Evolutionary conservation across 2,797 vertebrate genomes (phyloP).

Genomic region (Sebastolobus altivelis): DNA sequence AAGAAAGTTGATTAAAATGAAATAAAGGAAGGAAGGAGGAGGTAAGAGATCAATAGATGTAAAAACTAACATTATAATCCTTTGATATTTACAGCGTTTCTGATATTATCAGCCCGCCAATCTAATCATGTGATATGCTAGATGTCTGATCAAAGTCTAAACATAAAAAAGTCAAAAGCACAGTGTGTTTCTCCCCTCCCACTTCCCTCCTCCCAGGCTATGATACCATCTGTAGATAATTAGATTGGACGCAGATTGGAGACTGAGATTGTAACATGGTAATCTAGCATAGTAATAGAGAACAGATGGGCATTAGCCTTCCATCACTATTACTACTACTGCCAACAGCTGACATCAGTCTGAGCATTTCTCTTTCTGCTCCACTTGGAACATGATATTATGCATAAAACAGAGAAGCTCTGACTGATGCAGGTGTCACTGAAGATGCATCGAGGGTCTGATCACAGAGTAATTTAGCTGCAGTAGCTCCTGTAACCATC

Average conservation of each 20-base stretch:
- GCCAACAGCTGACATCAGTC: constrained; percentile 37
- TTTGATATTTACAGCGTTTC: neutral
- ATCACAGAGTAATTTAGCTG: neutral
- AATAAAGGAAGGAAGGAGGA: neutral
- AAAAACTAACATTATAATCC: neutral
- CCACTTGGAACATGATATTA: constrained; percentile 5
- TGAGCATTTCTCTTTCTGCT: constrained; percentile 22
- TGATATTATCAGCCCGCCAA: neutral
- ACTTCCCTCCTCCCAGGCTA: constrained; percentile 19
- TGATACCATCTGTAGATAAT: constrained; percentile 70
- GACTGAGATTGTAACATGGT: constrained; percentile 54
- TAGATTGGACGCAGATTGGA: constrained; percentile 68
- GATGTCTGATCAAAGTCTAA: constrained; percentile 35
- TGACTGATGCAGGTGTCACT: constrained; percentile 2
- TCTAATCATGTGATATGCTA: constrained; percentile 12
- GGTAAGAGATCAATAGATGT: neutral
- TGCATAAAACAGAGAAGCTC: neutral
- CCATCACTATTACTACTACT: constrained; percentile 37
- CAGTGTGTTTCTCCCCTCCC: constrained; percentile 8
- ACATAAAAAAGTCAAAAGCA: constrained; percentile 10
- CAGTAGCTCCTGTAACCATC: neutral
- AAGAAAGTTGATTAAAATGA: neutral
- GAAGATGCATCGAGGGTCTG: neutral
- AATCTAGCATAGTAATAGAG: constrained; percentile 63
- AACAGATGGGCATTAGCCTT: constrained; percentile 62